Percentiles rank a stretch among this genome's conserved stretches.
phyloP scores from a whole-genome alignment of 2,113 vertebrate genomes.

The Fregetta grallaria region DNA sequence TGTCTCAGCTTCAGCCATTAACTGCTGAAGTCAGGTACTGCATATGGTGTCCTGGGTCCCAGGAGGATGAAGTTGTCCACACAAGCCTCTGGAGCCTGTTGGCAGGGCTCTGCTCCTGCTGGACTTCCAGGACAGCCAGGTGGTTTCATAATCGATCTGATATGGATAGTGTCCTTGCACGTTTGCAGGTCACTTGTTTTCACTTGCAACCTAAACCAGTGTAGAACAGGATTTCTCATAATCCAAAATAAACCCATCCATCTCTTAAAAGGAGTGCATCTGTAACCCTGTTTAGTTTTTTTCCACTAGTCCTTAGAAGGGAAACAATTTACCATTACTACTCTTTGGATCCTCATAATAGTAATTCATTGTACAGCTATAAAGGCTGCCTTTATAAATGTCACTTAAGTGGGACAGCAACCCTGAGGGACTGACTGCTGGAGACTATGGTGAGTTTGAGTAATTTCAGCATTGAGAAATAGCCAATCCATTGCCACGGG shows the following conservation, averaged over 20 bases:
- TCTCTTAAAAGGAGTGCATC: background rate
- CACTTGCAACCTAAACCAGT: background rate
- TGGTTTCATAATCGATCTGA: background rate
- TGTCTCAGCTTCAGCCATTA: background rate
- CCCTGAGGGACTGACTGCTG: background rate
- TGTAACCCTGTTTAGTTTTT: background rate
- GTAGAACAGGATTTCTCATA: background rate
- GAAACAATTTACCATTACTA: background rate
- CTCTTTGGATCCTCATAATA: background rate
- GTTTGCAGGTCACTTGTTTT: background rate
- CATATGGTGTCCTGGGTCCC: fast-evolving
- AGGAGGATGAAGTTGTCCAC: background rate
- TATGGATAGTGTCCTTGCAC: background rate
- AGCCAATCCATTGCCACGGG: background rate
- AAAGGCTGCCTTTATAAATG: background rate
- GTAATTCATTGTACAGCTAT: background rate
- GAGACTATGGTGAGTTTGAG: background rate
- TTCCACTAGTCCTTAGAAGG: background rate
- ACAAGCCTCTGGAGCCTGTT: background rate
- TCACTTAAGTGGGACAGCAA: background rate
- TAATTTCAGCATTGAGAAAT: background rate
- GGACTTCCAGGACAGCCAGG: background rate
- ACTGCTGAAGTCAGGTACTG: background rate
- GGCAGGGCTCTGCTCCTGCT: background rate
- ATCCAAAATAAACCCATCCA: background rate